These are phyloP conservation scores for Drosophila greeni DNA, from an alignment of 2,888 invertebrate genomes.

Conservation along the genomic window DNA sequence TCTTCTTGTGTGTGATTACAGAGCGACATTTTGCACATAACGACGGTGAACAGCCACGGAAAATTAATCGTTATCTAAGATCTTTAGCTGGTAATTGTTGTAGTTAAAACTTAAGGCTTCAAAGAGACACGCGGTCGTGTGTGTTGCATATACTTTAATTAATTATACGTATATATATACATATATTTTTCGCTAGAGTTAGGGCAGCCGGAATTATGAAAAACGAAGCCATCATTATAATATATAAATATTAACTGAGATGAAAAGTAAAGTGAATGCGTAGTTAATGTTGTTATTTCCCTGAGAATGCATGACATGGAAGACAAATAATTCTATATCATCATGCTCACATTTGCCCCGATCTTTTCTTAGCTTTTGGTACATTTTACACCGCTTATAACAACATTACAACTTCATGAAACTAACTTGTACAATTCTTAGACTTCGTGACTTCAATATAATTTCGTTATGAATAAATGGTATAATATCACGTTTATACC, in stretches of 20 bases:
- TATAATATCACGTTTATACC: constrained; percentile 35
- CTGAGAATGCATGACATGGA: constrained; percentile 17
- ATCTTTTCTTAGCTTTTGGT: constrained; percentile 34
- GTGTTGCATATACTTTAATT: constrained; percentile 56
- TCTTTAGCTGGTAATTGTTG: constrained; percentile 59
- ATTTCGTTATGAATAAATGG: constrained; percentile 38
- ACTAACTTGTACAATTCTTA: constrained; percentile 35
- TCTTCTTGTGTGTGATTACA: constrained; percentile 57
- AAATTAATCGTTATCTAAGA: constrained; percentile 61
- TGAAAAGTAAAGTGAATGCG: constrained; percentile 21
- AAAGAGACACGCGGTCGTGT: constrained; percentile 45
- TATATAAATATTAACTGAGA: constrained; percentile 51
- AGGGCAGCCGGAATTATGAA: constrained; percentile 50
- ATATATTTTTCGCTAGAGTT: constrained; percentile 54
- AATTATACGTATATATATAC: constrained; percentile 38
- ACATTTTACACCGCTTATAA: constrained; percentile 31
- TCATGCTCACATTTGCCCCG: constrained; percentile 7
- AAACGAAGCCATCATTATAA: constrained; percentile 21
- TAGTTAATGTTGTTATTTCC: constrained; percentile 13
- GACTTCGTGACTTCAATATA: constrained; percentile 32
- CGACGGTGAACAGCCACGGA: constrained; percentile 34
- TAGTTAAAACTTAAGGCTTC: constrained; percentile 58
- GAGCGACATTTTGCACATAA: constrained; percentile 30
- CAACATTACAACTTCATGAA: constrained; percentile 27
- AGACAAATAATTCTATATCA: constrained; percentile 12